A percentile compares a stretch with the other conserved stretches of the same genome.
Evolutionary conservation across 2,113 vertebrate species (phyloP).

Genomic region (Clarias batrachus): DNA sequence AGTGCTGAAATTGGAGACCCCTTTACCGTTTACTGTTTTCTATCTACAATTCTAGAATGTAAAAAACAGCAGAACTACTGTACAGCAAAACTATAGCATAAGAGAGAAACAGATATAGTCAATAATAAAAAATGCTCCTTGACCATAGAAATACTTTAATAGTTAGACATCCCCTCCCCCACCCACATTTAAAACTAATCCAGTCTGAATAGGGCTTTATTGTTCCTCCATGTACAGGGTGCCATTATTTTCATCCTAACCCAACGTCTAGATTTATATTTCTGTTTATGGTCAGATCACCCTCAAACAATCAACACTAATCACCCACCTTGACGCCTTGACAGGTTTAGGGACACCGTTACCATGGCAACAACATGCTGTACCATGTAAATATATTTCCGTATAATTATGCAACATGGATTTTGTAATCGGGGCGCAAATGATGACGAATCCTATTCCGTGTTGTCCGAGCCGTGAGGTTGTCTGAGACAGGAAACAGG

Average conservation of each 20-base stretch:
- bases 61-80: background rate
- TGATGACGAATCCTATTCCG: background rate
- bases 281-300: too few relatives aligned
- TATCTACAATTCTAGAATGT: background rate
- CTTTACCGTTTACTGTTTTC: background rate
- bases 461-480: background rate
- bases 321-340: too few relatives aligned
- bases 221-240: background rate
- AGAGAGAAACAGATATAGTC: background rate
- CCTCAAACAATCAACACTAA: too few relatives aligned
- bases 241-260: background rate
- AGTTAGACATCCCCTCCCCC: background rate
- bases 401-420: background rate
- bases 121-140: background rate
- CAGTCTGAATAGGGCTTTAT: background rate
- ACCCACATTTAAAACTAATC: background rate
- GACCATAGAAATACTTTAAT: background rate
- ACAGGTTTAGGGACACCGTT: background rate
- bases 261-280: background rate
- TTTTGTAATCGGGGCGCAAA: background rate
- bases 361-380: background rate
- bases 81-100: background rate
- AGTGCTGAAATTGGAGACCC: background rate
- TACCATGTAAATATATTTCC: background rate
- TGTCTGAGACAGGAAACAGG: slow-evolving; percentile 33